A percentile compares a stretch with the other conserved stretches of the same genome.
phyloP scores from a whole-genome alignment of 1,140 invertebrate species.

The Saccostrea cuccullata region DNA sequence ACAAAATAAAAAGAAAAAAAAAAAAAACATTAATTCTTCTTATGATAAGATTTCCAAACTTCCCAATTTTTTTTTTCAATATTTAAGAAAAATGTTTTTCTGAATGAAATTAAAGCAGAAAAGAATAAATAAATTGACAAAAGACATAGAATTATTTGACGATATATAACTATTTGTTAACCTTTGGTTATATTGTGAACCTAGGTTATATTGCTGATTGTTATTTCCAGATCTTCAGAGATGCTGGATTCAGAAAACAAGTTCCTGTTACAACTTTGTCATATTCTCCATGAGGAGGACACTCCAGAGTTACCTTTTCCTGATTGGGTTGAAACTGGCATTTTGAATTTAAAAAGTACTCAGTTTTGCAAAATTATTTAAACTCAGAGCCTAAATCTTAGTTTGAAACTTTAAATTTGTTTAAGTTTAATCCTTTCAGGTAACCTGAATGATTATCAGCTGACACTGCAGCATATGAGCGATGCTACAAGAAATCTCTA shows the following conservation, averaged over 20 bases:
- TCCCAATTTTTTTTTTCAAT: too few relatives aligned
- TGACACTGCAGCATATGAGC: slow-evolving; percentile 4
- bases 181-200: too few relatives aligned
- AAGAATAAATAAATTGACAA: too few relatives aligned
- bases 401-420: neutral
- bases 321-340: neutral
- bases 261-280: slow-evolving; percentile 22
- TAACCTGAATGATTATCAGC: neutral
- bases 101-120: too few relatives aligned
- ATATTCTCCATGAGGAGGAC: slow-evolving; percentile 16
- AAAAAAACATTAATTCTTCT: too few relatives aligned
- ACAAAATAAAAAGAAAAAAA: too few relatives aligned
- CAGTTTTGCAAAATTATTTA: neutral
- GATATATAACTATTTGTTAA: too few relatives aligned
- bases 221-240: slow-evolving; percentile 1
- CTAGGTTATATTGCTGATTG: neutral
- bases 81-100: too few relatives aligned
- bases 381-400: neutral
- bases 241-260: neutral
- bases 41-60: too few relatives aligned
- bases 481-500: slow-evolving; percentile 33
- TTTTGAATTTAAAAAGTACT: neutral
- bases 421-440: neutral
- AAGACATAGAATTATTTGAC: too few relatives aligned
- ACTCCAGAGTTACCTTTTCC: neutral